Evolutionary conservation across 23 tunicate species (phyloP), one percentile per base, ranked within the genome.

Genomic region (Diplosoma virens): DNA sequence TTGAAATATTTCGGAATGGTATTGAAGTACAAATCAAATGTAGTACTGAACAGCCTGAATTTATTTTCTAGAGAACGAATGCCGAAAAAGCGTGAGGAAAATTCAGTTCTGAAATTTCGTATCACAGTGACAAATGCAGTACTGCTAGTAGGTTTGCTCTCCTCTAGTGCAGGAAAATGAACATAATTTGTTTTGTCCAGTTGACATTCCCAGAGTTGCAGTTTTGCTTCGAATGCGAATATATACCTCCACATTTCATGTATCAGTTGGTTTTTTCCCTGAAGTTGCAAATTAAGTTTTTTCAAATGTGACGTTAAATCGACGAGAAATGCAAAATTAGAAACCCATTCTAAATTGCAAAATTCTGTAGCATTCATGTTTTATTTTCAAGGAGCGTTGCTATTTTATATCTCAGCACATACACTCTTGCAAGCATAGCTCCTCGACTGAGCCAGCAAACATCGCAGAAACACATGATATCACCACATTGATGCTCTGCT

Each of bases 381-480:
- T 67, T 63, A n/a, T 80, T 16, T 71, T 79, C 76, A 67, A 79
- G 84, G 30, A 67, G 48, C 31, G 48, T 85, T 70, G 81, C 79
- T 23, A 71, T 71, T 81, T 86, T 66, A 6, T 66, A 36, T 23
- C 70, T 83, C 75, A 73, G 33, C 25, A 30, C 41, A 36, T 82
- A 81, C 60, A 73, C 93, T 54, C 76, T 32, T 79, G 4, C 16
- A 1, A 84, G 83, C 89, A 77, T 77, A 84, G 22, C 89, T 1
- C 89, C 89, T 76, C 83, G 77, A 84, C 89, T 84, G 1, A 84
- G 77, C 89, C 83, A 84, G 77, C 83, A 83, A 17, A 84, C 83
- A 64, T 84, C 58, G 68, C 83, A 84, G 82, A 84, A 84, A 77
- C 63, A 84, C 4, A 77, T 77, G 27, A 77, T n/a, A 17, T 84